A percentile compares a stretch with the other conserved stretches of the same genome.
These are phyloP conservation scores for Drosophila mayri DNA, from an alignment of 1,140 invertebrate genomes.

Conservation along the genomic window DNA sequence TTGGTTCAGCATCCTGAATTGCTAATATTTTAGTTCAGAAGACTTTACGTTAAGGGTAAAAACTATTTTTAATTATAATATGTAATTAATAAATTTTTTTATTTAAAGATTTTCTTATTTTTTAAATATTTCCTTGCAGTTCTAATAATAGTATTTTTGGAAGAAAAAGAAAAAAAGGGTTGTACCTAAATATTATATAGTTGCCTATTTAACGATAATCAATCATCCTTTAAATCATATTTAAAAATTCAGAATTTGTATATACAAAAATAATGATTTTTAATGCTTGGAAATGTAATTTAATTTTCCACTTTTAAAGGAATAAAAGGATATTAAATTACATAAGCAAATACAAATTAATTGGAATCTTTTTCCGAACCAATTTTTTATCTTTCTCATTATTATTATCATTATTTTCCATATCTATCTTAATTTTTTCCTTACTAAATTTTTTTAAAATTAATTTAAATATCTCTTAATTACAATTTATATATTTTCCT, in stretches of 20 bases:
- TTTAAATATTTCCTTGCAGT: background rate
- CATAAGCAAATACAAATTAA: too few species aligned
- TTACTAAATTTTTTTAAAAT: too few species aligned
- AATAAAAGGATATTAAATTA: background rate
- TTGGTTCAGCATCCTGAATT: background rate
- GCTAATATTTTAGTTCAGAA: background rate
- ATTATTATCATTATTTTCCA: background rate
- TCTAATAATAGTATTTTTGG: background rate
- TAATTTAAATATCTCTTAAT: background rate
- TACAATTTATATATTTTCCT: background rate
- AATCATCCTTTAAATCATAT: too few species aligned
- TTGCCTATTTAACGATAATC: too few species aligned
- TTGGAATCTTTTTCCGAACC: too few species aligned
- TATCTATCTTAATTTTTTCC: background rate
- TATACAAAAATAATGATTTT: too few species aligned
- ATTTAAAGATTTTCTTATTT: too few species aligned
- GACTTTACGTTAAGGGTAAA: background rate
- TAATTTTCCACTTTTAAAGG: fast-evolving
- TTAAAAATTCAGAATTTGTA: too few species aligned
- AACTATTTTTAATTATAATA: too few species aligned
- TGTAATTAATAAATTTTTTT: background rate
- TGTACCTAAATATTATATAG: too few species aligned
- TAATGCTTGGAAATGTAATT: background rate
- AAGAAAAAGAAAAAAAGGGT: too few species aligned
- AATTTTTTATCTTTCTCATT: too few species aligned